Percentiles rank a stretch among this genome's conserved stretches.
Evolutionary conservation across 2,888 invertebrate species (phyloP).

Genomic region (Aethes cnicana): DNA sequence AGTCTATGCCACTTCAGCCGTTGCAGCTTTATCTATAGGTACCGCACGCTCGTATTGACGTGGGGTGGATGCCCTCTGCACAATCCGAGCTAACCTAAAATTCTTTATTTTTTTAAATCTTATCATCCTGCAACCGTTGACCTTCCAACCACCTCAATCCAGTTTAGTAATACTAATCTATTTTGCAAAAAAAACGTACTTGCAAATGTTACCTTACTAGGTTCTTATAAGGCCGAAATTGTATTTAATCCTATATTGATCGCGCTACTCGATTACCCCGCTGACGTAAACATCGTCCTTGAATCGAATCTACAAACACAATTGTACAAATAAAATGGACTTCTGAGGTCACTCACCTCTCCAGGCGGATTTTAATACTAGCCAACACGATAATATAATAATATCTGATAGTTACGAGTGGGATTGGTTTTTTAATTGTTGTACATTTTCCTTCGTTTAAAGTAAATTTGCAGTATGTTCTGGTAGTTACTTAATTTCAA

Average conservation of each 20-base stretch:
- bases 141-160: conserved; percentile 9
- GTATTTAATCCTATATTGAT: conserved; percentile 39
- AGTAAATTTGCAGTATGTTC: too few species aligned
- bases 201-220: conserved; percentile 39
- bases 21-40: conserved; percentile 26
- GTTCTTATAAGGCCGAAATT: conserved; percentile 48
- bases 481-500: too few species aligned
- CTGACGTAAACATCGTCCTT: conserved; percentile 76
- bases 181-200: neutral
- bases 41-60: conserved; percentile 7
- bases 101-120: too few species aligned
- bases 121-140: conserved; percentile 10
- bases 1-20: conserved; percentile 27
- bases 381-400: conserved; percentile 18
- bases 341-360: conserved; percentile 67
- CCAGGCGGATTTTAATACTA: conserved; percentile 23
- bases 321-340: conserved; percentile 64
- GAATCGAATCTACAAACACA: conserved; percentile 70
- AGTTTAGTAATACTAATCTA: conserved; percentile 2
- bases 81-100: conserved; percentile 8
- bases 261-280: conserved; percentile 50
- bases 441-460: too few species aligned
- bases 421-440: neutral
- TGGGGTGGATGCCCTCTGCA: conserved; percentile 16
- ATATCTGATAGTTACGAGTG: conserved; percentile 18